Base-by-base conservation (phyloP, 2,113 vertebrate genomes). In the Stigmatopora argus region DNA sequence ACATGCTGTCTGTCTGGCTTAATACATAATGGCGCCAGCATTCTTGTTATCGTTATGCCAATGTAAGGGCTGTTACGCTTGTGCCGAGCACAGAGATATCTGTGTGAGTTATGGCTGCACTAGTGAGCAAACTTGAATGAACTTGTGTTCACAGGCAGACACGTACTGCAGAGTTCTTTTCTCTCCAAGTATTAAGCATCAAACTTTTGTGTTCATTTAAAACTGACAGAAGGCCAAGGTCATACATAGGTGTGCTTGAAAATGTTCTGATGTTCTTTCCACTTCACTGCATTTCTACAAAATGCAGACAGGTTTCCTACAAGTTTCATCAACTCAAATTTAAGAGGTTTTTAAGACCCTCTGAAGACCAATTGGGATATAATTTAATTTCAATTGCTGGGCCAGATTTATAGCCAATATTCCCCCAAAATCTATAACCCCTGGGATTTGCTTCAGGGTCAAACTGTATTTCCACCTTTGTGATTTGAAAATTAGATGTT, bases 21-120 rank as follows among this genome's bases (percentile, higher is more conserved):
- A 57, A 63, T 58, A 63, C 65, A 72, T 72, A 56, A 12, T n/a
- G 86, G 88, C 83, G 84, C 85, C 86, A 85, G 78, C 75, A 77
- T 83, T 84, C 75, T 71, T 77, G 65, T 86, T 88, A 87, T 88
- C 80, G 41, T 66, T 78, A 74, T 69, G 79, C 81, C 79, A 69
- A 62, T 66, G 81, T 86, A 78, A 84, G 84, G 85, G 81, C 80
- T 83, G 81, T 88, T 85, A 81, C 83, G 86, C 74, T 84, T 80
- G 78, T 73, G 56, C 63, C 6, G 73, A 57, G 61, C 5, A 31
- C 60, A 67, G 71, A 80, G 72, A 85, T 78, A 74, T 78, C 76
- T 79, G 75, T 58, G 51, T 18, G 41, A 11, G 26, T 80, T 86
- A 84, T 89, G 59, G 38, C 59, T 45, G 71, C 52, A 18, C 53